A percentile compares a stretch with the other conserved stretches of the same genome.
These are phyloP conservation scores for Florisuga fusca DNA, from an alignment of 2,797 vertebrate genomes.

Conservation along the genomic window DNA sequence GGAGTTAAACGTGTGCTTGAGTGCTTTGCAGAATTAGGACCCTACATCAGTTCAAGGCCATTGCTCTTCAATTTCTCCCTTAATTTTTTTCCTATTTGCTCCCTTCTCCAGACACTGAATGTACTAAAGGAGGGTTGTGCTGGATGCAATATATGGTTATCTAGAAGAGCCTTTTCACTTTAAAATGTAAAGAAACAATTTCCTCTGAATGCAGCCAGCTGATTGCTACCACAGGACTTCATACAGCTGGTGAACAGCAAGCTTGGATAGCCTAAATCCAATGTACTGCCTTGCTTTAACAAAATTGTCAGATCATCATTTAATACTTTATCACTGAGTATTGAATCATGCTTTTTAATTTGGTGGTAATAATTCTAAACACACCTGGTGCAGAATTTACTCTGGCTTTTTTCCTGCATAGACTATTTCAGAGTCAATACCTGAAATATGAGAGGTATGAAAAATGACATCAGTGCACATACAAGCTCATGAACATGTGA, in stretches of 20 bases:
- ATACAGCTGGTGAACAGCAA: neutral
- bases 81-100: slow-evolving; percentile 17
- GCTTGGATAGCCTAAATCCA: neutral
- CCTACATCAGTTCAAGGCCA: neutral
- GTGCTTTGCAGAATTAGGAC: neutral
- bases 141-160: neutral
- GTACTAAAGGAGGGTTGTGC: neutral
- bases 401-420: neutral
- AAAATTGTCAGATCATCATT: neutral
- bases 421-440: neutral
- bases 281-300: neutral
- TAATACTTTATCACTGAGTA: neutral
- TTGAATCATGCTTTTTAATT: neutral
- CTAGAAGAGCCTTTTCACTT: slow-evolving; percentile 1
- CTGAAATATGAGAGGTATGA: neutral
- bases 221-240: neutral
- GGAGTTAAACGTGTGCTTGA: neutral
- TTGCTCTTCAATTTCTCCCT: slow-evolving; percentile 23
- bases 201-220: neutral
- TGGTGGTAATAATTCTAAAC: neutral
- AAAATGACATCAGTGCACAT: neutral
- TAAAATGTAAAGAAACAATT: slow-evolving; percentile 28
- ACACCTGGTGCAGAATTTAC: neutral
- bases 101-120: neutral
- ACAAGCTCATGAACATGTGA: neutral